Evolutionary conservation across 2,113 vertebrate species (phyloP).

Genomic region (Sciurus niger): DNA sequence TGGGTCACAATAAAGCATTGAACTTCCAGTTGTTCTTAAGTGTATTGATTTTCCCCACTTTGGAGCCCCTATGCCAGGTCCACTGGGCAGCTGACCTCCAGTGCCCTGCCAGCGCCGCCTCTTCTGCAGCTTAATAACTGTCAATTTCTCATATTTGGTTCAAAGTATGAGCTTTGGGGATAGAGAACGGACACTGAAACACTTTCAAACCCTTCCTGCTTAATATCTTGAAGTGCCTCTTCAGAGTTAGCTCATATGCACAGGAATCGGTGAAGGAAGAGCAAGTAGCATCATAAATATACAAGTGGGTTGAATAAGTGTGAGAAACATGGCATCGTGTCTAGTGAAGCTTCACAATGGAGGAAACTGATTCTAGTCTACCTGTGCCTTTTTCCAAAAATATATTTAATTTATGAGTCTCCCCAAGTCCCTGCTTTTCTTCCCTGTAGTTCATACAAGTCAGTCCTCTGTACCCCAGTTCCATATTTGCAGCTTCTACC

Average conservation of each 20-base stretch:
- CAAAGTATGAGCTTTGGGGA: background rate
- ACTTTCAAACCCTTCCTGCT: background rate
- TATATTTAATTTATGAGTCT: background rate
- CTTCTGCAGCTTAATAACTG: conserved; percentile 62
- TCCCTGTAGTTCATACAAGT: background rate
- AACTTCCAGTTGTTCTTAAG: conserved; percentile 73
- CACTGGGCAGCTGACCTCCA: conserved; percentile 62
- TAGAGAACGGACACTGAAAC: conserved; percentile 50
- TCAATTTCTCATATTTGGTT: conserved; percentile 27
- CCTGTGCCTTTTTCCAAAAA: background rate
- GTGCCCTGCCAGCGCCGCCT: background rate
- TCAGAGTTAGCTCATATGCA: background rate
- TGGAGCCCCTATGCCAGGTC: background rate
- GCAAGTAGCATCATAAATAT: background rate
- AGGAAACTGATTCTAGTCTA: background rate
- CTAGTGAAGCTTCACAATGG: conserved; percentile 36
- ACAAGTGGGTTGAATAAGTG: background rate
- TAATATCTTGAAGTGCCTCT: background rate
- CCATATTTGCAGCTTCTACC: background rate
- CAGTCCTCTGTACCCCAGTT: background rate
- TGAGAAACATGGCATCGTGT: background rate
- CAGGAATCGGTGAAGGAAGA: background rate
- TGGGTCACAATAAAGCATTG: conserved; percentile 71
- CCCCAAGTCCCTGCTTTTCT: background rate
- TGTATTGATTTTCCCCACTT: conserved; percentile 51